Evolutionary conservation across 2,797 vertebrate genomes (phyloP).

Genomic region (Pipistrellus kuhlii): DNA sequence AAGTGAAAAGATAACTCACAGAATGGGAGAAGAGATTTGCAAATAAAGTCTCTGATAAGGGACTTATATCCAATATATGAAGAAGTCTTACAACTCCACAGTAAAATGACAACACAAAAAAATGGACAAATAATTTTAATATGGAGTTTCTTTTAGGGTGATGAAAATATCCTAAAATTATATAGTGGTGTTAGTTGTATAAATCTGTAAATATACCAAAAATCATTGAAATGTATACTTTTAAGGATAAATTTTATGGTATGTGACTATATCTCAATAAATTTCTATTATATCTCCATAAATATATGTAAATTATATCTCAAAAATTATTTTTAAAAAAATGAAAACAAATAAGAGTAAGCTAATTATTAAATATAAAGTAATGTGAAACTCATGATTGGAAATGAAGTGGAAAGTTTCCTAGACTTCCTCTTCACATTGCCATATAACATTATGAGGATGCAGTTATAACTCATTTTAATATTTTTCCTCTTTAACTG

Average conservation of each 20-base stretch:
- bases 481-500: slow-evolving; percentile 38
- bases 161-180: slow-evolving; percentile 49
- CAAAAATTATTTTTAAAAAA: not conserved
- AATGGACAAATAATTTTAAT: not conserved
- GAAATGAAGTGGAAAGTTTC: not conserved
- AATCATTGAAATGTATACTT: not conserved
- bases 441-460: not conserved
- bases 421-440: not conserved
- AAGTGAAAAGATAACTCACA: not conserved
- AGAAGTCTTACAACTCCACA: not conserved
- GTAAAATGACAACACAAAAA: not conserved
- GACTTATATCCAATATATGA: not conserved
- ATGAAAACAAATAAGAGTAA: not conserved
- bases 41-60: not conserved
- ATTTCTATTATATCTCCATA: slow-evolving; percentile 9
- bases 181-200: not conserved
- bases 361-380: not conserved
- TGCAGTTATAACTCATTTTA: not conserved
- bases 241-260: not conserved
- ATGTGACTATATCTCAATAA: slow-evolving; percentile 25
- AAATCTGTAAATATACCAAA: slow-evolving; percentile 25
- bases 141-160: not conserved
- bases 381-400: not conserved
- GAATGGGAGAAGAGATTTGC: not conserved
- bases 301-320: not conserved